phyloP scores from a whole-genome alignment of 2,888 invertebrate genomes.

The Melieria picta region DNA sequence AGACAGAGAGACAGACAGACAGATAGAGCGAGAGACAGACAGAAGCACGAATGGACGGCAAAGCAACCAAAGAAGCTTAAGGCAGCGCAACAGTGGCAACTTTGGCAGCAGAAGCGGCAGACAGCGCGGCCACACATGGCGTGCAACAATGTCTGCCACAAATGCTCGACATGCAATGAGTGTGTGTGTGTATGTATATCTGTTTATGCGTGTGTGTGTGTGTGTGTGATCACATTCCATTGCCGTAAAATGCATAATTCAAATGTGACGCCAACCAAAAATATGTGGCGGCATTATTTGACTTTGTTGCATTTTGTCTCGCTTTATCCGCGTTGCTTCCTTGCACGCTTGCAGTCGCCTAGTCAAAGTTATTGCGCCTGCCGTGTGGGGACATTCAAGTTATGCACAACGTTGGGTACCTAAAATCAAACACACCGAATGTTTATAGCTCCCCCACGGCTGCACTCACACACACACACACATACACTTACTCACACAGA shows the following conservation, averaged over 20 bases:
- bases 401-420: no score
- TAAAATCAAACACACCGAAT: no score
- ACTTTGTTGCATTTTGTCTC: no score
- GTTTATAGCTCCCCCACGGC: no score
- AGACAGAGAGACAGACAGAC: slow-evolving; percentile 18
- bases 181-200: slow-evolving; percentile 33
- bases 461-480: no score
- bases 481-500: no score
- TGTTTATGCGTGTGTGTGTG: slow-evolving; percentile 35
- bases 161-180: background rate
- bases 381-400: no score
- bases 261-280: slow-evolving; percentile 1
- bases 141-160: slow-evolving; percentile 39
- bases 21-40: slow-evolving; percentile 39
- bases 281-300: background rate
- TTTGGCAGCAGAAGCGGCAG: slow-evolving; percentile 44
- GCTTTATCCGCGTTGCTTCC: no score
- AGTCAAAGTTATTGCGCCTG: no score
- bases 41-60: no score
- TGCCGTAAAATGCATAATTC: background rate
- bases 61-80: background rate
- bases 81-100: slow-evolving; percentile 22
- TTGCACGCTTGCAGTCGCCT: no score
- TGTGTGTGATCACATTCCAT: slow-evolving; percentile 4
- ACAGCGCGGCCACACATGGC: slow-evolving; percentile 52